phyloP scores from a whole-genome alignment of 2,113 vertebrate genomes.

The Amblyornis subalaris region DNA sequence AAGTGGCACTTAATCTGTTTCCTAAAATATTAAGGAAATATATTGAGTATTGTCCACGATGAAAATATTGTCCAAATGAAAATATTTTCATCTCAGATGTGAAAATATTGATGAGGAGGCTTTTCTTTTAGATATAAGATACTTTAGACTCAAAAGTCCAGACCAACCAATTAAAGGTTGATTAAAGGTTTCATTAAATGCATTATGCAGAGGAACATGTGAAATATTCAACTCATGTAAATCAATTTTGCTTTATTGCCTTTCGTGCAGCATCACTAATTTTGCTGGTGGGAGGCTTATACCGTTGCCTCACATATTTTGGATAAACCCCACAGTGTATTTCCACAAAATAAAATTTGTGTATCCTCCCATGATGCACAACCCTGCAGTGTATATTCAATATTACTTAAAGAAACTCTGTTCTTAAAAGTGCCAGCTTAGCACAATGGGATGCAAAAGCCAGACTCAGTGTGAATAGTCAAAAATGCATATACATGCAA shows the following conservation, averaged over 20 bases:
- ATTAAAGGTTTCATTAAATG: not conserved
- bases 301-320: not conserved
- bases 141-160: not conserved
- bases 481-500: not conserved
- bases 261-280: not conserved
- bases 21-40: too few species aligned
- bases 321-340: not conserved
- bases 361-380: not conserved
- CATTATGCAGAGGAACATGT: not conserved
- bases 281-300: not conserved
- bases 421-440: not conserved
- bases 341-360: not conserved
- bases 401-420: not conserved
- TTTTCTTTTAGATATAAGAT: not conserved
- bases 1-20: not conserved
- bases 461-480: constrained; percentile 3
- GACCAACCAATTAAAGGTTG: not conserved
- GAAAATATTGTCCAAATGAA: not conserved
- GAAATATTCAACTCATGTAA: not conserved
- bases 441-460: not conserved
- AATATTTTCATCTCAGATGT: not conserved
- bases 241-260: not conserved
- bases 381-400: not conserved
- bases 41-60: not conserved
- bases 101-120: not conserved